Conservation (phyloP, 30 jellyfish, hydroid and myxozoan genomes). For the Aurelia aurita complex sp. Pacific region DNA sequence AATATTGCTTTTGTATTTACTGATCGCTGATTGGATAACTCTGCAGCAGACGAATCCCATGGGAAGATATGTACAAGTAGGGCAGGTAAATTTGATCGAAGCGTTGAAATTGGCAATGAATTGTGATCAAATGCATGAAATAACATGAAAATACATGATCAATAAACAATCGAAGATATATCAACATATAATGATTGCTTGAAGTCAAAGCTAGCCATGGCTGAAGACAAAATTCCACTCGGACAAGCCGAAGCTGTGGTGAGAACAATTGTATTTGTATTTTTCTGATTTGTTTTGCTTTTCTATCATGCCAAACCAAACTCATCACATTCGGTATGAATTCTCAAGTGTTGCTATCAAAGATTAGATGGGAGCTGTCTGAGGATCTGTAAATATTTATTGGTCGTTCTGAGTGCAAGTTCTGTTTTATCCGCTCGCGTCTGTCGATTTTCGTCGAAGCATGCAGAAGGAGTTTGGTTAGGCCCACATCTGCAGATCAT, state of each 20-base stretch:
- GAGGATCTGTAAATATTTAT: too few relatives aligned
- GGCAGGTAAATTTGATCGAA: slow-evolving; percentile 29
- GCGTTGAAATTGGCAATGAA: too few relatives aligned
- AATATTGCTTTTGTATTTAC: slow-evolving; percentile 1
- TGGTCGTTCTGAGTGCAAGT: too few relatives aligned
- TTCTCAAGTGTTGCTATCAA: too few relatives aligned
- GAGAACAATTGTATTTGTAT: not conserved
- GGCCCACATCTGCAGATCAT: too few relatives aligned
- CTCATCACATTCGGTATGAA: too few relatives aligned
- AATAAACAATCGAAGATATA: slow-evolving; percentile 2
- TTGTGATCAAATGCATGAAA: not conserved
- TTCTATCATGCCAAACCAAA: too few relatives aligned
- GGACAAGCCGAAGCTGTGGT: slow-evolving; percentile 76
- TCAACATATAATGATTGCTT: not conserved
- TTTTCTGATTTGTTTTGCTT: too few relatives aligned
- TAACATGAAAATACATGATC: slow-evolving; percentile 16
- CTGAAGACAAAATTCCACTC: slow-evolving; percentile 73
- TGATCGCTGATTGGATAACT: slow-evolving; percentile 29
- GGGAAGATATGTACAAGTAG: not conserved
- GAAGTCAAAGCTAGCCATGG: slow-evolving; percentile 21
- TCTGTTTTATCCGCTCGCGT: too few relatives aligned
- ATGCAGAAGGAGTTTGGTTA: too few relatives aligned
- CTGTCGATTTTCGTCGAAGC: too few relatives aligned
- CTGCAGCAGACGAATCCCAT: slow-evolving; percentile 30
- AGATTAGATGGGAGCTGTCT: too few relatives aligned